These are phyloP conservation scores for Sakesphorus luctuosus DNA, from an alignment of 2,113 vertebrate genomes.

Conservation along the genomic window DNA sequence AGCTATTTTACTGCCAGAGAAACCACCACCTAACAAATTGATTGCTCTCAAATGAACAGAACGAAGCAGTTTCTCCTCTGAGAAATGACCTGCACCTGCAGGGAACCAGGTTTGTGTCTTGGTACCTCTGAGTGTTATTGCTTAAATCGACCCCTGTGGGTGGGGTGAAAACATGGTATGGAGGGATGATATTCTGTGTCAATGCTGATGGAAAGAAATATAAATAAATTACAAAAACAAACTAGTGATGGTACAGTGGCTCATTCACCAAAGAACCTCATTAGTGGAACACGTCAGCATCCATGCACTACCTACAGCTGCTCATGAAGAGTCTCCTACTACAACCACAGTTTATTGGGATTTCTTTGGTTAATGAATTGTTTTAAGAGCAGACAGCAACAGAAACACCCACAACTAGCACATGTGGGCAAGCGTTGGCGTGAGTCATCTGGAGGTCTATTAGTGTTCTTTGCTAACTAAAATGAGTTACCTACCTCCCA, in stretches of 20 bases:
- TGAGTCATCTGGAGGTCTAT: conserved; percentile 79
- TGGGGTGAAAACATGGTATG: conserved; percentile 79
- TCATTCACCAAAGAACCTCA: conserved; percentile 91
- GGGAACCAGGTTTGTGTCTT: not conserved
- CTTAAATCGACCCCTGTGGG: conserved; percentile 97
- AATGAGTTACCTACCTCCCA: conserved; percentile 98
- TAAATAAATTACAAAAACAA: conserved; percentile 75
- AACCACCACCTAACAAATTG: not conserved
- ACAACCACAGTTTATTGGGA: conserved; percentile 73
- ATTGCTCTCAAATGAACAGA: not conserved
- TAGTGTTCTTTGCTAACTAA: conserved; percentile 86
- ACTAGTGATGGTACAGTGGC: conserved; percentile 82
- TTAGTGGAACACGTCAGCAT: conserved; percentile 86
- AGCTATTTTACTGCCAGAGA: not conserved
- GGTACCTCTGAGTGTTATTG: conserved; percentile 77
- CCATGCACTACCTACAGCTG: conserved; percentile 92
- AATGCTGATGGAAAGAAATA: conserved; percentile 79
- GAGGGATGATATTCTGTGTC: conserved; percentile 75
- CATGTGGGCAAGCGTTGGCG: conserved; percentile 92
- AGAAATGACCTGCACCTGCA: not conserved
- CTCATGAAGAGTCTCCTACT: conserved; percentile 70
- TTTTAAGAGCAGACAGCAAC: conserved; percentile 89
- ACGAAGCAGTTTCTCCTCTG: not conserved
- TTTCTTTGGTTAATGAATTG: conserved; percentile 93
- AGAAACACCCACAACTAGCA: conserved; percentile 89